Evolutionary conservation across 1,140 invertebrate genomes (phyloP), one percentile per base, ranked within the genome.

Genomic region (Plodia interpunctella): DNA sequence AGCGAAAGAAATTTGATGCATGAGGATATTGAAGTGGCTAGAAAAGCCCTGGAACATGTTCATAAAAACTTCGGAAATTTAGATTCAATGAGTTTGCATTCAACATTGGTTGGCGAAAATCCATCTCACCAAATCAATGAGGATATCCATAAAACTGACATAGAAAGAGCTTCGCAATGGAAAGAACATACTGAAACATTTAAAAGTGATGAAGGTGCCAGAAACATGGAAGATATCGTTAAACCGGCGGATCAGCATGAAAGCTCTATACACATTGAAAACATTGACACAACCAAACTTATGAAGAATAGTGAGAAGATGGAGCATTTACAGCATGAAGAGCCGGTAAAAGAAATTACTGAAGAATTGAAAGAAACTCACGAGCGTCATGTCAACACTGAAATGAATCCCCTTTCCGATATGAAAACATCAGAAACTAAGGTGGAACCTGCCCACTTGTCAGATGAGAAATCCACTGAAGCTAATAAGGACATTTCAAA

Each of bases 171-270:
- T 60, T 59, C 72, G 50, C 65, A 80, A 67, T 88, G 85, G 85
- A 81, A 85, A 57, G 73, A 79, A 60, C 68, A 74, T 13, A 70
- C 74, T 19, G 63, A 76, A 20, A 81, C 68, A 55, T 74, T 80
- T 21, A 66, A 81, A n/a, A 83, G 74, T 52, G 74, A 79, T 53
- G 81, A 83, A 59, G 70, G 71, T 38, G 76, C 64, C 0, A 80
- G 52, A 67, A 83, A 83, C 56, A 78, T 80, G 44, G 79, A 87
- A 74, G 79, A 88, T 51, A 72, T 72, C 60, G 78, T 80, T 49
- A 78, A 72, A 55, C 19, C 60, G 50, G 65, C 66, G 6, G 17
- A 35, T 21, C 18, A 55, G 13, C 56, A 20, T 15, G 30, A 38
- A 44, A 53, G 20, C 9, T 55, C 4, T 5, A 4, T 44, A 15